Evolutionary conservation across 1,140 invertebrate genomes (phyloP).

Genomic region (Atta cephalotes): DNA sequence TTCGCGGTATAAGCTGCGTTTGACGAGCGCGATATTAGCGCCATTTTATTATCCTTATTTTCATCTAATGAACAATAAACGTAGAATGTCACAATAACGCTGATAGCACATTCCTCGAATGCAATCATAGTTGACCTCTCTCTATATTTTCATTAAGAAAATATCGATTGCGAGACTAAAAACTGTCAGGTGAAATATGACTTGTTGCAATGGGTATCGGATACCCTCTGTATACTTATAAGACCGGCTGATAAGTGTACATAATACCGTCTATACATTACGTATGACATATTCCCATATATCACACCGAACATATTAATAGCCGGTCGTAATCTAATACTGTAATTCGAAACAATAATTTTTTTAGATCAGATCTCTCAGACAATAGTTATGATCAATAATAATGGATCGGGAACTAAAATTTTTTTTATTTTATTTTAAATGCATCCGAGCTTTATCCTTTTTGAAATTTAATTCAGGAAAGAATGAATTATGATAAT

Average conservation of each 20-base stretch:
- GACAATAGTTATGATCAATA: not conserved
- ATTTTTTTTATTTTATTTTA: not conserved
- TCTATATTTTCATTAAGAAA: conserved; percentile 13
- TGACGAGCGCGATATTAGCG: no score
- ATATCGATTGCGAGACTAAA: not conserved
- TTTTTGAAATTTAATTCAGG: not conserved
- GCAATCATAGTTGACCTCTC: not conserved
- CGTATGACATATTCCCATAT: not conserved
- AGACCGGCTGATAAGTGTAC: not conserved
- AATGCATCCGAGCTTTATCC: not conserved
- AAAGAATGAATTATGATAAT: not conserved
- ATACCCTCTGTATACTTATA: not conserved
- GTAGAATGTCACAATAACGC: no score
- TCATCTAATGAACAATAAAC: no score
- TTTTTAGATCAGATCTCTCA: not conserved
- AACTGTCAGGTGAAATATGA: not conserved
- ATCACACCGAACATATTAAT: conserved; percentile 3
- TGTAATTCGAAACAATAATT: conserved; percentile 19
- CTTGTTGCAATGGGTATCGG: not conserved
- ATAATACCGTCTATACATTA: conserved; percentile 9
- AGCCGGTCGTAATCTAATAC: not conserved
- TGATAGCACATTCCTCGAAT: no score
- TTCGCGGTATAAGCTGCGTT: not conserved
- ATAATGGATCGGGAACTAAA: not conserved
- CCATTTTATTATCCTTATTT: no score